phyloP scores from a whole-genome alignment of 1,140 invertebrate species.

The Phocides pigmalion region DNA sequence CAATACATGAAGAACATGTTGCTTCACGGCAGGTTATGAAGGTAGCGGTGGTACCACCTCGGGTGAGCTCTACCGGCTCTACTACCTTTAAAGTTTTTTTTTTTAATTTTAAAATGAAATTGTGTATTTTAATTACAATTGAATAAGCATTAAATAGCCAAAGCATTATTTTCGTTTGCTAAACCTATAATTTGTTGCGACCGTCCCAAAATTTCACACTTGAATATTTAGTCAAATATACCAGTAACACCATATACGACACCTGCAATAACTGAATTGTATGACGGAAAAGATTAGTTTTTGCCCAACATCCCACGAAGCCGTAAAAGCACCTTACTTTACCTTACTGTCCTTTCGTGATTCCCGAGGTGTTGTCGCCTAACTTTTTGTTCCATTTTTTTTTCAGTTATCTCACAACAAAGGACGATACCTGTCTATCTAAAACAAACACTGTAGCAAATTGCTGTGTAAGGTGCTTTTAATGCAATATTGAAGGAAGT shows the following conservation, averaged over 20 bases:
- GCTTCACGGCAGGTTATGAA: no score
- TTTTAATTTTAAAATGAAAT: no score
- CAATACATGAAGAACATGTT: no score
- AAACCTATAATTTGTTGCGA: no score
- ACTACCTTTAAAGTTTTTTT: no score
- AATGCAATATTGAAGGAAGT: conserved; percentile 50
- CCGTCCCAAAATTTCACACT: conserved; percentile 46
- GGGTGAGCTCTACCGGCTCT: no score
- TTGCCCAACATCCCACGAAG: conserved; percentile 45
- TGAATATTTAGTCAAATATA: conserved; percentile 37
- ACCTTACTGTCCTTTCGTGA: conserved; percentile 52
- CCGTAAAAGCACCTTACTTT: conserved; percentile 64
- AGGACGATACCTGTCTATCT: conserved; percentile 66
- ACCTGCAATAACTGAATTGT: conserved; percentile 60
- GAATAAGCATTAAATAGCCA: no score
- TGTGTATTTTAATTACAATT: no score
- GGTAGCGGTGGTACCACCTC: no score
- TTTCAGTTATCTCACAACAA: conserved; percentile 58
- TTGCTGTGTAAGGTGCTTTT: conserved; percentile 68
- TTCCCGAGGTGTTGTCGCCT: conserved; percentile 35
- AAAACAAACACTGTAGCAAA: conserved; percentile 70
- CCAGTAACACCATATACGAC: conserved; percentile 50
- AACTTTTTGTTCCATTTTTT: conserved; percentile 33
- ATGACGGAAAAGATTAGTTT: conserved; percentile 48
- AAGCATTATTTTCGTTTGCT: no score